phyloP scores from a whole-genome alignment of 2,888 invertebrate species.

The Machimus rusticus region DNA sequence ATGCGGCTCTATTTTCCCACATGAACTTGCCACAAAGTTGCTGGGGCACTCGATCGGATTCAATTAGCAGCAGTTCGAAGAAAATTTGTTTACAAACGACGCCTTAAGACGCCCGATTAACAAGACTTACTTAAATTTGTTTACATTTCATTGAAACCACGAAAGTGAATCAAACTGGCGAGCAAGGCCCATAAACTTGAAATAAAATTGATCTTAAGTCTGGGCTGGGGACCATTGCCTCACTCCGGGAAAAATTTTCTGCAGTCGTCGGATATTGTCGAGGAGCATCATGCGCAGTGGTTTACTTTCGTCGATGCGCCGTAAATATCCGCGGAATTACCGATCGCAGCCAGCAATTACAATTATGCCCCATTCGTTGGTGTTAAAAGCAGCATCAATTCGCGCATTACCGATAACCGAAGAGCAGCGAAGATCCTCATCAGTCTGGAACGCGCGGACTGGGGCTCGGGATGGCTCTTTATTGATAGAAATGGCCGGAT shows the following conservation, averaged over 20 bases:
- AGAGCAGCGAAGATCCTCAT: not conserved
- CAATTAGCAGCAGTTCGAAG: not conserved
- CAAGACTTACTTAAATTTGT: constrained; percentile 34
- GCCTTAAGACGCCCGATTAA: not conserved
- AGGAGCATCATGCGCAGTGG: not conserved
- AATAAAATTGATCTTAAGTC: not conserved
- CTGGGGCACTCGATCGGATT: not conserved
- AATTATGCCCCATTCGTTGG: constrained; percentile 31
- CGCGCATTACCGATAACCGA: constrained; percentile 28
- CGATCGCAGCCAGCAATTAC: constrained; percentile 33
- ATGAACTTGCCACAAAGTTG: constrained; percentile 2
- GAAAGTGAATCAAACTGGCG: constrained; percentile 8
- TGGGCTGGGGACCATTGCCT: not conserved
- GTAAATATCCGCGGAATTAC: constrained; percentile 35
- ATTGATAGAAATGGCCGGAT: not conserved
- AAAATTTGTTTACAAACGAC: constrained; percentile 25
- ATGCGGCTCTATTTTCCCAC: not conserved
- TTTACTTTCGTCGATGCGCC: constrained; percentile 34
- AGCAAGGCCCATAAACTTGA: constrained; percentile 4
- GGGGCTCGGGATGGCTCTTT: not conserved
- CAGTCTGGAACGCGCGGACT: not conserved
- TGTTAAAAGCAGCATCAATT: constrained; percentile 39
- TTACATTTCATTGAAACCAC: constrained; percentile 33
- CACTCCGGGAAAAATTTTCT: not conserved
- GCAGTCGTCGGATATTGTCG: not conserved